Base-by-base conservation (phyloP, 2,113 vertebrate genomes). In the Herpetotheres cachinnans region DNA sequence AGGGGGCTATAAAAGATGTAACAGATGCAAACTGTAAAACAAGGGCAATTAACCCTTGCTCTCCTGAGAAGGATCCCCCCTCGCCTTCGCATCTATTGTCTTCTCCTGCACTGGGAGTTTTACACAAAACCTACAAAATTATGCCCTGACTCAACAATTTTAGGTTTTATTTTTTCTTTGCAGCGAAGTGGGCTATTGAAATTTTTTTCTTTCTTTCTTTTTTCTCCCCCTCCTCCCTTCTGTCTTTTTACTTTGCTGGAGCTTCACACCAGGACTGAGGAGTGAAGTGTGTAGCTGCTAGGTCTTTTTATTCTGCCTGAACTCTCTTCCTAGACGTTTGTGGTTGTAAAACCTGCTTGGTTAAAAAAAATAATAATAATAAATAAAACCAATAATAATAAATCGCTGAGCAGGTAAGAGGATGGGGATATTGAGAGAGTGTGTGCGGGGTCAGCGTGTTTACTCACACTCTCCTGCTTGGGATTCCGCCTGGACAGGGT, bases 11-110 rank as follows among this genome's bases (percentile, higher is more conserved):
- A 98, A 98, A 98, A 98, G 98, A 98, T 98, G 98, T 98, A 98
- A 98, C 98, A 98, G 98, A 99, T 98, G 98, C 98, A 98, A 99
- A 98, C 98, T 98, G 97, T 98, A 98, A 98, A 98, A 98, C 97
- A 98, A 97, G 98, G 98, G 95, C 98, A 97, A 97, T 98, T 98
- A 98, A 98, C 98, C 98, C 98, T 96, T 98, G 95, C 96, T 98
- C 97, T 98, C 93, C 98, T 92, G 93, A 65, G 90, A 93, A 97
- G 91, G 95, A 97, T 95, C 76, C 46, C 93, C 90, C 89, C 82
- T 94, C 83, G 92, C 96, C 97, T 94, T 93, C 82, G 32, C 95
- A 97, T 97, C 98, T 95, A 98, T 98, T 98, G 98, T 98, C 97
- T 98, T 38, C 85, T 71, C 79, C 91, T 82, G 86, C 63, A 82